These are phyloP conservation scores for Nezara viridula DNA, from an alignment of 2,888 invertebrate species.

Conservation along the genomic window DNA sequence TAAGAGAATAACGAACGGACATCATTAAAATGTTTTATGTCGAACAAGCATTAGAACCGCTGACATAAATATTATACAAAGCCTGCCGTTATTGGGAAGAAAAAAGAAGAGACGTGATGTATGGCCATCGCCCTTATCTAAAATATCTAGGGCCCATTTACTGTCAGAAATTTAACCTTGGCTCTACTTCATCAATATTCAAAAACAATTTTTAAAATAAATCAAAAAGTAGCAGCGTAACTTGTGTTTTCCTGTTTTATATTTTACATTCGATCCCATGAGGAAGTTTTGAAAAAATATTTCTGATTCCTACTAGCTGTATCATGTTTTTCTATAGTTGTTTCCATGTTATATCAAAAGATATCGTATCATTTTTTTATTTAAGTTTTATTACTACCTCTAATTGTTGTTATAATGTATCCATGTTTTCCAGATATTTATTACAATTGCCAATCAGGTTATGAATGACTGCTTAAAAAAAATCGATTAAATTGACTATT, in stretches of 20 bases:
- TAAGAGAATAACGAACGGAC: not conserved
- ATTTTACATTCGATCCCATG: not conserved
- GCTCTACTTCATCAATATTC: slow-evolving; percentile 30
- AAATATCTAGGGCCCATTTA: slow-evolving; percentile 30
- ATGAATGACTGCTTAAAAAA: no score
- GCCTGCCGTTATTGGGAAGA: not conserved
- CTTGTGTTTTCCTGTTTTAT: slow-evolving; percentile 3
- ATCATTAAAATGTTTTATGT: slow-evolving; percentile 19
- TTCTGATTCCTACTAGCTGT: not conserved
- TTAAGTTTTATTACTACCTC: no score
- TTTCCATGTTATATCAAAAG: not conserved
- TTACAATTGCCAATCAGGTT: no score
- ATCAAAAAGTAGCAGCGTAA: not conserved
- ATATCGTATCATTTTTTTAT: no score
- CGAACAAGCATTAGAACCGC: not conserved
- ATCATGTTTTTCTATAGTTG: not conserved
- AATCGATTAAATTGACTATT: no score
- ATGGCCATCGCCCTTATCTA: not conserved
- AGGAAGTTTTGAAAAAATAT: not conserved
- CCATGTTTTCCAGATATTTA: no score
- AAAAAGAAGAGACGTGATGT: slow-evolving; percentile 1
- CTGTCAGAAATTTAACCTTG: slow-evolving; percentile 38
- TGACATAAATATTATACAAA: not conserved
- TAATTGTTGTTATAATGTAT: no score
- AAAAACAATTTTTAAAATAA: slow-evolving; percentile 20